Conservation (phyloP, 2,797 vertebrate genomes). For the Sebastolobus alascanus region DNA sequence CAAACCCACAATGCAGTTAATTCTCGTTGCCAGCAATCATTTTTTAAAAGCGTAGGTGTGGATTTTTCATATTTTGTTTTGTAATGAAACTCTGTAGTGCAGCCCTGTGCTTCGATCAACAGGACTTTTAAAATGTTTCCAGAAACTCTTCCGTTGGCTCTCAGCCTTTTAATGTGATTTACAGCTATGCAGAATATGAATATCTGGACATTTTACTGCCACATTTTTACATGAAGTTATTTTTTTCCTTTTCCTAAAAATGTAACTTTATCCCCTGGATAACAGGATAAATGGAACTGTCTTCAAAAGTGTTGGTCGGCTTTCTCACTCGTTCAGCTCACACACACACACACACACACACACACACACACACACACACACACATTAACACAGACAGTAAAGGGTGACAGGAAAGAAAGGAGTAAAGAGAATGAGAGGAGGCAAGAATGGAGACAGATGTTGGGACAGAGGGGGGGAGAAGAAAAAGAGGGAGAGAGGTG, state of each 20-base stretch:
- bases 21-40: constrained; percentile 33
- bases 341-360: not conserved
- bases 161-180: constrained; percentile 47
- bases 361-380: not conserved
- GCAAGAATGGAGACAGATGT: constrained; percentile 51
- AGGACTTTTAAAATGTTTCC: constrained; percentile 34
- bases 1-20: constrained; percentile 46
- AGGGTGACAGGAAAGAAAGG: constrained; percentile 11
- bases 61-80: constrained; percentile 45
- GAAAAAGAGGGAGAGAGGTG: constrained; percentile 54
- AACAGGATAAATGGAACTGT: constrained; percentile 42
- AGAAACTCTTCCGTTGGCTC: constrained; percentile 29
- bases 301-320: constrained; percentile 35
- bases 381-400: constrained; percentile 3
- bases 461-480: constrained; percentile 37
- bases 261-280: constrained; percentile 40
- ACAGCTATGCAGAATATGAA: constrained; percentile 20
- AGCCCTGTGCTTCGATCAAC: constrained; percentile 24
- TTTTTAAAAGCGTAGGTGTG: constrained; percentile 46
- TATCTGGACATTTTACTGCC: constrained; percentile 24
- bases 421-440: constrained; percentile 26
- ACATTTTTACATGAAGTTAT: constrained; percentile 43
- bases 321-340: constrained; percentile 16
- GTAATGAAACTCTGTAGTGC: constrained; percentile 28
- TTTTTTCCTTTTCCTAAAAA: constrained; percentile 46